phyloP scores from a whole-genome alignment of 2,888 invertebrate species.

The Scelioninae gen. 1 region DNA sequence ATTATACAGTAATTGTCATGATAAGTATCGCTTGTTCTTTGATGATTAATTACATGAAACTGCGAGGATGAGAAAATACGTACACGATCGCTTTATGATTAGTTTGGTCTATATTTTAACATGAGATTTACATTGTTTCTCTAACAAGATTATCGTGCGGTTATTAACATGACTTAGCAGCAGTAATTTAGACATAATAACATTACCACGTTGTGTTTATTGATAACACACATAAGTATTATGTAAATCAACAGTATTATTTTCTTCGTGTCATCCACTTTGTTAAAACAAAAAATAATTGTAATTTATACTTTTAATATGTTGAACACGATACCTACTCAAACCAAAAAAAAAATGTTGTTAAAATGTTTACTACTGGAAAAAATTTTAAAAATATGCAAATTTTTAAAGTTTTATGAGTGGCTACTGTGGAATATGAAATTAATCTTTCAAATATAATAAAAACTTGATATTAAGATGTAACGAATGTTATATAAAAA shows the following conservation, averaged over 20 bases:
- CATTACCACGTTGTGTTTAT: slow-evolving; percentile 6
- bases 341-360: too few species aligned
- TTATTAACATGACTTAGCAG: slow-evolving; percentile 21
- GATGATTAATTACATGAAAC: background rate
- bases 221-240: background rate
- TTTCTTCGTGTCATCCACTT: too few species aligned
- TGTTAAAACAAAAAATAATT: background rate
- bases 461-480: too few species aligned
- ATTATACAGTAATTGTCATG: background rate
- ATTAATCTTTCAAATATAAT: too few species aligned
- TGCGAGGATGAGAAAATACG: slow-evolving; percentile 5
- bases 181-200: slow-evolving; percentile 12
- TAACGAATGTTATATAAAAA: too few species aligned
- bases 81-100: background rate
- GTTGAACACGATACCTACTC: too few species aligned
- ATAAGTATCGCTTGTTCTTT: background rate
- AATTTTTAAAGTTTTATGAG: too few species aligned
- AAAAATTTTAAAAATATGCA: too few species aligned
- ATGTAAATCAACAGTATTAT: too few species aligned
- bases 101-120: slow-evolving; percentile 5
- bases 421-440: too few species aligned
- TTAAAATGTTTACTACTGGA: too few species aligned
- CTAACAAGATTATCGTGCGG: slow-evolving; percentile 5
- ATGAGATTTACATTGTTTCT: slow-evolving; percentile 14
- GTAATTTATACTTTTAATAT: background rate